Conservation (phyloP, 2,113 vertebrate species). For the Labeo catla region DNA sequence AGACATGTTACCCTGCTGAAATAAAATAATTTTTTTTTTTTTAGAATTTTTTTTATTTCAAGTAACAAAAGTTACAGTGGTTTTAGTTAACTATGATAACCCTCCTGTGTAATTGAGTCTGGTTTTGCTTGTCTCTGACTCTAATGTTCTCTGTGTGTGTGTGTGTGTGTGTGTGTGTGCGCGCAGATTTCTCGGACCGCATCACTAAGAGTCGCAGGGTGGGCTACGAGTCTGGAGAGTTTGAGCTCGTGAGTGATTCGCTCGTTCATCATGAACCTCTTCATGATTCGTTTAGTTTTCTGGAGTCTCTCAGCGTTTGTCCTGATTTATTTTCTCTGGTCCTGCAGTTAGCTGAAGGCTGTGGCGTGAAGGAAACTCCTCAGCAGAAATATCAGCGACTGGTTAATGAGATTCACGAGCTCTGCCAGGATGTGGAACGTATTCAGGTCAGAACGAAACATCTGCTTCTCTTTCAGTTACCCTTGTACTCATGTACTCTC, state of each 20-base stretch:
- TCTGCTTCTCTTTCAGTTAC: background rate
- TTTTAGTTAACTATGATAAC: background rate
- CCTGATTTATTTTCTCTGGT: background rate
- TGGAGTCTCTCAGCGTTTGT: background rate
- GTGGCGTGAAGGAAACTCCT: constrained; percentile 89
- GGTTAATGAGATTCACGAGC: constrained; percentile 92
- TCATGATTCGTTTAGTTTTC: background rate
- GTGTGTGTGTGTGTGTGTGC: too few species aligned
- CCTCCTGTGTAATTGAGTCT: background rate
- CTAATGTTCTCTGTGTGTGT: too few species aligned
- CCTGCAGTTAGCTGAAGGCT: constrained; percentile 85
- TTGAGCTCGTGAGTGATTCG: constrained; percentile 85
- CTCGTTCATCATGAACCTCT: background rate
- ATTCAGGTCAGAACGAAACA: constrained; percentile 81
- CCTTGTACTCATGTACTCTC: background rate
- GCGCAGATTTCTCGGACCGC: constrained; percentile 91
- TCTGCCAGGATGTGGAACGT: constrained; percentile 87
- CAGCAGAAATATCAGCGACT: constrained; percentile 95
- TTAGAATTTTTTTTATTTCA: too few species aligned
- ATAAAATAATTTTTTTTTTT: too few species aligned
- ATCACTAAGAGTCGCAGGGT: constrained; percentile 87
- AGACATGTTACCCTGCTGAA: too few species aligned
- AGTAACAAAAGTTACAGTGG: too few species aligned
- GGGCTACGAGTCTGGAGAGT: constrained; percentile 93
- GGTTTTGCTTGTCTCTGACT: background rate